Percentiles rank a stretch among this genome's conserved stretches.
Evolutionary conservation across 2,113 vertebrate species (phyloP).

Genomic region (Paratilapia polleni): DNA sequence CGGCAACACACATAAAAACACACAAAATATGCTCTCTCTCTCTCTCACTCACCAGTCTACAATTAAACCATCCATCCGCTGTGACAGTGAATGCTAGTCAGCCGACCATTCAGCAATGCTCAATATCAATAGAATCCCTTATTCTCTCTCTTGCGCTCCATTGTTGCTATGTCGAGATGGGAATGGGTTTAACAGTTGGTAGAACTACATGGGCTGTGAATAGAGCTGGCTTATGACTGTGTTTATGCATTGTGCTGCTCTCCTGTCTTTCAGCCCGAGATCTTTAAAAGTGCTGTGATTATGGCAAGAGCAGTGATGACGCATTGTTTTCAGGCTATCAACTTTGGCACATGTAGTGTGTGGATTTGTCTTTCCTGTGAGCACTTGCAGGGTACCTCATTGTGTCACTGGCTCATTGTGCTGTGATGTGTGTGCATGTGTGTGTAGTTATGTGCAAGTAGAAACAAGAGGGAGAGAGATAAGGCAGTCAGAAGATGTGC

Average conservation of each 20-base stretch:
- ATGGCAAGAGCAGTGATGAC: slow-evolving; percentile 41
- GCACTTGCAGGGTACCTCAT: slow-evolving; percentile 23
- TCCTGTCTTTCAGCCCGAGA: slow-evolving; percentile 47
- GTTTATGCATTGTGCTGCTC: slow-evolving; percentile 53
- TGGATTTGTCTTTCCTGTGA: slow-evolving; percentile 40
- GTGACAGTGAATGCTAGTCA: slow-evolving; percentile 59
- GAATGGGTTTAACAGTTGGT: slow-evolving; percentile 63
- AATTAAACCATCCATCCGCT: slow-evolving; percentile 73
- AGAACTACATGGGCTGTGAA: slow-evolving; percentile 56
- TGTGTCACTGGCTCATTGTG: slow-evolving; percentile 45
- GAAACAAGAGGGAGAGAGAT: slow-evolving; percentile 31
- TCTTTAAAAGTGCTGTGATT: slow-evolving; percentile 62
- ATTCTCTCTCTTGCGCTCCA: slow-evolving; percentile 49
- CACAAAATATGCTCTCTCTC: slow-evolving; percentile 24
- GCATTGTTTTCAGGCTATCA: slow-evolving; percentile 65
- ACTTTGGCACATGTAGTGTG: slow-evolving; percentile 37
- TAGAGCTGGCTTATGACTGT: slow-evolving; percentile 44
- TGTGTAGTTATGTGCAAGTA: neutral
- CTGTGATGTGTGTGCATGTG: neutral
- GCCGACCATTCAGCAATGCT: slow-evolving; percentile 58
- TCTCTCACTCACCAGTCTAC: slow-evolving; percentile 46
- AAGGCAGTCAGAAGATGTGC: slow-evolving; percentile 20
- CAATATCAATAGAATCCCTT: slow-evolving; percentile 66
- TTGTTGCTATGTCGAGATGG: slow-evolving; percentile 59
- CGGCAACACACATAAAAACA: neutral